These are phyloP conservation scores for Vanessa cardui DNA, from an alignment of 2,888 invertebrate species.

Conservation along the genomic window DNA sequence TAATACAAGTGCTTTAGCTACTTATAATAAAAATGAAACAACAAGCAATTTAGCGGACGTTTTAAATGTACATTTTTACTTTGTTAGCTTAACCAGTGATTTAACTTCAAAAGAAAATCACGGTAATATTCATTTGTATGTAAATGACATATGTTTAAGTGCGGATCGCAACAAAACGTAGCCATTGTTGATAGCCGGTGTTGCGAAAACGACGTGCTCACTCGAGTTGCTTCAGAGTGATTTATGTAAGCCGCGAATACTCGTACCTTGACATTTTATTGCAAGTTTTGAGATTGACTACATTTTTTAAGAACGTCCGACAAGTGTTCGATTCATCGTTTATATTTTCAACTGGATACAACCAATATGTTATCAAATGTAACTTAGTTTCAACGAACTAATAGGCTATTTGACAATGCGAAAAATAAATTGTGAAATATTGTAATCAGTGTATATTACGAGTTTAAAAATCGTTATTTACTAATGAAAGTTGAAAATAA, in stretches of 20 bases:
- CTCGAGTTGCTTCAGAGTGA: constrained; percentile 26
- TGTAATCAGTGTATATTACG: too few relatives aligned
- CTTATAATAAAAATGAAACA: too few relatives aligned
- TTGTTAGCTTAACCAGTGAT: not conserved
- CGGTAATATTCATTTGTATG: not conserved
- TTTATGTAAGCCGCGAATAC: constrained; percentile 32
- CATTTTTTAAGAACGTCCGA: not conserved
- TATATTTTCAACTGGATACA: too few relatives aligned
- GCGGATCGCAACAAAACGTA: constrained; percentile 1
- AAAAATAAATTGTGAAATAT: too few relatives aligned
- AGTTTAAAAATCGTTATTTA: too few relatives aligned
- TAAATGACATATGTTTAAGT: constrained; percentile 11
- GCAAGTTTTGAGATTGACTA: constrained; percentile 1
- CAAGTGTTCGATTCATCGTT: not conserved
- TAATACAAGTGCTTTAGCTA: too few relatives aligned
- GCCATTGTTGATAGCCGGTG: constrained; percentile 28
- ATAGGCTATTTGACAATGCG: too few relatives aligned
- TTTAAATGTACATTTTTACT: too few relatives aligned
- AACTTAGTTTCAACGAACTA: too few relatives aligned
- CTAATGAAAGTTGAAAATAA: too few relatives aligned
- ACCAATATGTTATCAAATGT: too few relatives aligned
- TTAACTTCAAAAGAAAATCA: not conserved
- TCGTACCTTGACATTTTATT: constrained; percentile 27
- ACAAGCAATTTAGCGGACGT: too few relatives aligned
- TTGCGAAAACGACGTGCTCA: constrained; percentile 34